Evolutionary conservation across 2,888 invertebrate species (phyloP).

Genomic region (Vesta saturnalis): DNA sequence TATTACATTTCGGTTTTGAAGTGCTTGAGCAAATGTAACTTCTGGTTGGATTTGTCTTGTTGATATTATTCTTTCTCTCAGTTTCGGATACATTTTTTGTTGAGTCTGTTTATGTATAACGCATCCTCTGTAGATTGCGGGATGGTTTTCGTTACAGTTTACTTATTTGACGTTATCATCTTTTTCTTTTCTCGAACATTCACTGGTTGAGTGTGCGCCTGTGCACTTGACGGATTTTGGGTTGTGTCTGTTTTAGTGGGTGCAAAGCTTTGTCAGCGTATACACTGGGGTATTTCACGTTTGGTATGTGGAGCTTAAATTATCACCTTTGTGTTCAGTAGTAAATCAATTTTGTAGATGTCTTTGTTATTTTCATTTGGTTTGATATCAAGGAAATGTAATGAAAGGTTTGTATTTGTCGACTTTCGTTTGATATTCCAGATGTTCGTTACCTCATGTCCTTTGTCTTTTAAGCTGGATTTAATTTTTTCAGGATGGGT

Average conservation of each 20-base stretch:
- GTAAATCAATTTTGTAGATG: too few species aligned
- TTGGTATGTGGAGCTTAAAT: background rate
- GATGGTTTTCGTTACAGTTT: too few species aligned
- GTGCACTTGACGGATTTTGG: background rate
- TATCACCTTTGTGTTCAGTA: too few species aligned
- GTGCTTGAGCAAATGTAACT: conserved; percentile 1
- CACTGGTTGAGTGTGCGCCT: too few species aligned
- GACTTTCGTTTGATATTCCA: conserved; percentile 1
- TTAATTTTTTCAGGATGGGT: conserved; percentile 11
- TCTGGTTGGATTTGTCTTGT: conserved; percentile 16
- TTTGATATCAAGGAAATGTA: background rate
- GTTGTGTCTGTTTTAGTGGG: background rate
- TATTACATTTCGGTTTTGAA: background rate
- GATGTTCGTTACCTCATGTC: conserved; percentile 4
- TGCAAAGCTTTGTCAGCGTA: background rate
- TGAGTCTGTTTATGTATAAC: too few species aligned
- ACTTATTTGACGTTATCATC: too few species aligned
- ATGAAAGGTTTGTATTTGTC: conserved; percentile 7
- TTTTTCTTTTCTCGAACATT: too few species aligned
- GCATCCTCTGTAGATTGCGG: too few species aligned
- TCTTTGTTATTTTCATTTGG: too few species aligned
- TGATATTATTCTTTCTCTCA: conserved; percentile 6
- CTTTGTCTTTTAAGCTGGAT: background rate
- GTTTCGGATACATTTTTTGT: too few species aligned
- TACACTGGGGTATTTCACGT: conserved; percentile 3